Evolutionary conservation across 2,888 invertebrate species (phyloP).

Genomic region (Gasteruption jaculator): DNA sequence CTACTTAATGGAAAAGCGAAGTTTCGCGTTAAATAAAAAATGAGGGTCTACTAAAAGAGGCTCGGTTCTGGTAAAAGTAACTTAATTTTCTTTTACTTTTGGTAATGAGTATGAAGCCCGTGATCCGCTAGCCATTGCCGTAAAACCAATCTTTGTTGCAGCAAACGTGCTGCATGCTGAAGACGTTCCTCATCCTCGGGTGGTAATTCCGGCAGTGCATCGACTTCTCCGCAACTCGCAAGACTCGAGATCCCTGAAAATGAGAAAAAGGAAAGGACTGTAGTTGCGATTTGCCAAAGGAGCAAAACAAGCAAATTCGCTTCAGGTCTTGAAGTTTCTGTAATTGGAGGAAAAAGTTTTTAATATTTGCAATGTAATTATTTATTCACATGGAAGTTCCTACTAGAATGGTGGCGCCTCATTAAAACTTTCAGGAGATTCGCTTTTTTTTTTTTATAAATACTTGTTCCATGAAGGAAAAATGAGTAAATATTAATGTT

Average conservation of each 20-base stretch:
- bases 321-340: no score
- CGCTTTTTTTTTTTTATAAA: no score
- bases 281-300: no score
- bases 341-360: no score
- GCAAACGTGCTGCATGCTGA: slow-evolving; percentile 73
- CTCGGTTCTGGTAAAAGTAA: neutral
- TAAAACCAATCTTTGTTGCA: slow-evolving; percentile 80
- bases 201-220: slow-evolving; percentile 77
- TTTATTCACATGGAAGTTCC: no score
- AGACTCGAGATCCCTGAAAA: slow-evolving; percentile 75
- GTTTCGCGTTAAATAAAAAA: slow-evolving; percentile 4
- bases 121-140: slow-evolving; percentile 80
- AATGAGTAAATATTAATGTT: no score
- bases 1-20: neutral
- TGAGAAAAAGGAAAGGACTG: slow-evolving; percentile 19
- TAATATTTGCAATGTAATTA: no score
- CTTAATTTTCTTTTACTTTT: slow-evolving; percentile 56
- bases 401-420: no score
- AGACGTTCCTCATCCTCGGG: slow-evolving; percentile 79
- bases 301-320: no score
- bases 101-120: slow-evolving; percentile 69
- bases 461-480: no score
- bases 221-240: slow-evolving; percentile 75
- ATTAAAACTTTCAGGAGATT: no score
- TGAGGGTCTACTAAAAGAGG: neutral